phyloP scores from a whole-genome alignment of 53 echinoderm and acorn worm genomes.

The Pentamera pediparva region DNA sequence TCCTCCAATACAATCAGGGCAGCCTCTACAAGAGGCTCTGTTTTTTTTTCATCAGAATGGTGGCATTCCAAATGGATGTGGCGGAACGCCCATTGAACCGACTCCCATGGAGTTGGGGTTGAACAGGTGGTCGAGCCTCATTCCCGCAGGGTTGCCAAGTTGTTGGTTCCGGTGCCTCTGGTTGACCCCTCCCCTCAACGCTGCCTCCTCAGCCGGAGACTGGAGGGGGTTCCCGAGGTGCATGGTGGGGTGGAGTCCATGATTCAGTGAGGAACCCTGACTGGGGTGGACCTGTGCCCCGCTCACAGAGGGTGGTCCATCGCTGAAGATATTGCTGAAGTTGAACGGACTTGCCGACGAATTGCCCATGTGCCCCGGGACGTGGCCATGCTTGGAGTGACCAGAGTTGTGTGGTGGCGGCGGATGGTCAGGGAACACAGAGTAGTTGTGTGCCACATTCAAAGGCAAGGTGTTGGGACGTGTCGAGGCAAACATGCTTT shows the following conservation, averaged over 20 bases:
- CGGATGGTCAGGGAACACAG: slow-evolving; percentile 78
- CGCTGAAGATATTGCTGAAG: slow-evolving; percentile 81
- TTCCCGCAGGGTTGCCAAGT: slow-evolving; percentile 57
- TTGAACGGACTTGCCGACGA: slow-evolving; percentile 63
- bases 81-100: slow-evolving; percentile 50
- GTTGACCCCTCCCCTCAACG: slow-evolving; percentile 40
- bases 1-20: too few species aligned
- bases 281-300: slow-evolving; percentile 47
- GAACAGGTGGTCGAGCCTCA: slow-evolving; percentile 57
- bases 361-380: slow-evolving; percentile 28
- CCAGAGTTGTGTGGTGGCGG: slow-evolving; percentile 61
- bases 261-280: slow-evolving; percentile 39
- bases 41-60: background rate
- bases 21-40: too few species aligned
- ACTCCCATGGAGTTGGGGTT: slow-evolving; percentile 71
- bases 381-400: slow-evolving; percentile 54
- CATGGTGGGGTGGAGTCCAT: slow-evolving; percentile 39
- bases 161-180: slow-evolving; percentile 65
- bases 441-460: slow-evolving; percentile 67
- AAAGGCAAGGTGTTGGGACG: slow-evolving; percentile 55
- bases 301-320: slow-evolving; percentile 41
- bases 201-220: slow-evolving; percentile 64
- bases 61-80: slow-evolving; percentile 50
- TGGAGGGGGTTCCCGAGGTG: slow-evolving; percentile 68
- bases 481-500: slow-evolving; percentile 69